These are phyloP conservation scores for Campodea augens DNA, from an alignment of 1,140 invertebrate species.

Conservation along the genomic window DNA sequence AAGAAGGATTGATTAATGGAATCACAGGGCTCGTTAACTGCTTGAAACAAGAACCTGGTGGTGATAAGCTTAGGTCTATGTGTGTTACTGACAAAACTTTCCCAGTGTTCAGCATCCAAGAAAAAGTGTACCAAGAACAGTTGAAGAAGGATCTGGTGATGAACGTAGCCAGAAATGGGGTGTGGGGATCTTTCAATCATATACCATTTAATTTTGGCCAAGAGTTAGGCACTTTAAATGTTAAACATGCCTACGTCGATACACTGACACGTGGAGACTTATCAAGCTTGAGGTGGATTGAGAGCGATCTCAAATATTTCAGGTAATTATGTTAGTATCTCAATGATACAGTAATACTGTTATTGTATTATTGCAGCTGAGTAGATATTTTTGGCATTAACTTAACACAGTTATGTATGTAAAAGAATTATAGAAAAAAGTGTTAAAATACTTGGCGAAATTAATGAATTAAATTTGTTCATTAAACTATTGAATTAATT, in stretches of 20 bases:
- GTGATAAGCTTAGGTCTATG: constrained; percentile 26
- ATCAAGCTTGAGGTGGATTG: constrained; percentile 64
- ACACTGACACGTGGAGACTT: constrained; percentile 61
- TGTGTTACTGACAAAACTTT: background rate
- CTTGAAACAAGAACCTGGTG: constrained; percentile 43
- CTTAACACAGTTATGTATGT: too few relatives aligned
- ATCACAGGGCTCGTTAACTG: constrained; percentile 33
- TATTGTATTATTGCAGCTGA: too few relatives aligned
- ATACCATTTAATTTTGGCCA: background rate
- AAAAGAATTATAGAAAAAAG: too few relatives aligned
- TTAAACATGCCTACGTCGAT: constrained; percentile 53
- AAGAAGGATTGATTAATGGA: background rate
- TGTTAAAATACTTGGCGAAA: too few relatives aligned
- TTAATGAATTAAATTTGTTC: too few relatives aligned
- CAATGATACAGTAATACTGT: too few relatives aligned
- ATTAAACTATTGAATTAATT: too few relatives aligned
- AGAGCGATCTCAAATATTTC: constrained; percentile 15
- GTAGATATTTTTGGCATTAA: too few relatives aligned
- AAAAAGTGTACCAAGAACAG: background rate
- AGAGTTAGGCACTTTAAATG: background rate
- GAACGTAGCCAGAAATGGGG: background rate
- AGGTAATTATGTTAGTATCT: too few relatives aligned
- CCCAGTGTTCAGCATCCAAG: background rate
- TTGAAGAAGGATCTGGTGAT: background rate
- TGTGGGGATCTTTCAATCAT: background rate